These are phyloP conservation scores for Hymenochirus boettgeri DNA, from an alignment of 2,113 vertebrate species.

Conservation along the genomic window DNA sequence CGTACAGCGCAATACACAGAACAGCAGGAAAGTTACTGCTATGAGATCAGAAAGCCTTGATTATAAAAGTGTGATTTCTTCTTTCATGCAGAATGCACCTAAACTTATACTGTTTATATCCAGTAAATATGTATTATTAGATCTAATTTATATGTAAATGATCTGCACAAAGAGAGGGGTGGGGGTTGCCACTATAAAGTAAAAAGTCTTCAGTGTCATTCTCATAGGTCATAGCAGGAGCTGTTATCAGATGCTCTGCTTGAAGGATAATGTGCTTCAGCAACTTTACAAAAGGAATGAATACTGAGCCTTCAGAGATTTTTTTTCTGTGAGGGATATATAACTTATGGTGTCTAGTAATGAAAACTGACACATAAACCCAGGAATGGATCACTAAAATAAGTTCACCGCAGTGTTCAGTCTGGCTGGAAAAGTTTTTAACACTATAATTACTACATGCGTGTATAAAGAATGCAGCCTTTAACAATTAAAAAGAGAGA, in stretches of 20 bases:
- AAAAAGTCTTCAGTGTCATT: neutral
- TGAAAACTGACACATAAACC: too few species aligned
- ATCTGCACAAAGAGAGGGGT: neutral
- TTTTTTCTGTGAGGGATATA: too few species aligned
- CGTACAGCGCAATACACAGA: constrained; percentile 41
- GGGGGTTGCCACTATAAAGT: neutral
- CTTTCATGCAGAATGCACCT: constrained; percentile 31
- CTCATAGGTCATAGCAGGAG: neutral
- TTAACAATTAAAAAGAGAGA: too few species aligned
- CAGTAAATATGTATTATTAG: constrained; percentile 8
- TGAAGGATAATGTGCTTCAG: neutral
- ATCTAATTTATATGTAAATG: constrained; percentile 1
- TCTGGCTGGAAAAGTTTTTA: too few species aligned
- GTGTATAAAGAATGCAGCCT: too few species aligned
- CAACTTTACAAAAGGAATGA: neutral
- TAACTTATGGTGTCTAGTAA: too few species aligned
- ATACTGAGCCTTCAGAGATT: too few species aligned
- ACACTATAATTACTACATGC: too few species aligned
- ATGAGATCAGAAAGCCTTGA: constrained; percentile 40
- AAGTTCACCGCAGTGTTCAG: too few species aligned
- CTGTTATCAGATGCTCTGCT: neutral
- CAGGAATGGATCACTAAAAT: too few species aligned
- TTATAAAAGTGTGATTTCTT: constrained; percentile 42
- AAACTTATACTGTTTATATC: constrained; percentile 21
- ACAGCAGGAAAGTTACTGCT: constrained; percentile 41